These are phyloP conservation scores for Bicyclus anynana DNA, from an alignment of 1,140 invertebrate species.

Conservation along the genomic window DNA sequence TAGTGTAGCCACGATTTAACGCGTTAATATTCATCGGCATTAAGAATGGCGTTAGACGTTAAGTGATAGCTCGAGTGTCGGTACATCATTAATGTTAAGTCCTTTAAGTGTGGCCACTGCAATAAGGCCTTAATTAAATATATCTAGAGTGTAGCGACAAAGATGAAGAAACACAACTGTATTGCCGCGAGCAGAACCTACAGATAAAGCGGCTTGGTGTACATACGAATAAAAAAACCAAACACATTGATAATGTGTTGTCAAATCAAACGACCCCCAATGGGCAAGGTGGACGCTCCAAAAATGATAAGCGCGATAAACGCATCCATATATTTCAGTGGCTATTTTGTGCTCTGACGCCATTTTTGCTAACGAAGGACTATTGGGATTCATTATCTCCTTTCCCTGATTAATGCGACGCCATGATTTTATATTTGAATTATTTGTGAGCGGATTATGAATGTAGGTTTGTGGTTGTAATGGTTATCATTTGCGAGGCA, in stretches of 20 bases:
- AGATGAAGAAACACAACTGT: too few relatives aligned
- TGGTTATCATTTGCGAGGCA: not conserved
- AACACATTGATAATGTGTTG: slow-evolving; percentile 28
- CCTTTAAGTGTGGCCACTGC: too few relatives aligned
- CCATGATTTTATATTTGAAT: slow-evolving; percentile 10
- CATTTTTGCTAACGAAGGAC: slow-evolving; percentile 41
- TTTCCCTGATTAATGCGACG: slow-evolving; percentile 29
- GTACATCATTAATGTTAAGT: too few relatives aligned
- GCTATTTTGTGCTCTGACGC: slow-evolving; percentile 13
- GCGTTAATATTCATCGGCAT: too few relatives aligned
- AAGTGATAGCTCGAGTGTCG: too few relatives aligned
- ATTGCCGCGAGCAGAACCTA: too few relatives aligned
- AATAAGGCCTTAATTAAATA: too few relatives aligned
- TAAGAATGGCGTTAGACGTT: too few relatives aligned
- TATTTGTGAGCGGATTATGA: not conserved
- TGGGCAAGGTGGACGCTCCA: slow-evolving; percentile 34
- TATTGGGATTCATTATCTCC: slow-evolving; percentile 41
- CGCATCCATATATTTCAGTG: slow-evolving; percentile 11
- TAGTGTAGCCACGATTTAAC: too few relatives aligned
- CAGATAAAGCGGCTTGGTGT: slow-evolving; percentile 13
- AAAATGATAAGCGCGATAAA: slow-evolving; percentile 50
- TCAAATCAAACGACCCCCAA: slow-evolving; percentile 48
- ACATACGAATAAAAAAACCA: slow-evolving; percentile 20
- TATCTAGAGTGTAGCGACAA: too few relatives aligned
- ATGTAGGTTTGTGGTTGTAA: not conserved